Conservation (phyloP, 2,888 invertebrate genomes). For the Rhagonycha fulva region DNA sequence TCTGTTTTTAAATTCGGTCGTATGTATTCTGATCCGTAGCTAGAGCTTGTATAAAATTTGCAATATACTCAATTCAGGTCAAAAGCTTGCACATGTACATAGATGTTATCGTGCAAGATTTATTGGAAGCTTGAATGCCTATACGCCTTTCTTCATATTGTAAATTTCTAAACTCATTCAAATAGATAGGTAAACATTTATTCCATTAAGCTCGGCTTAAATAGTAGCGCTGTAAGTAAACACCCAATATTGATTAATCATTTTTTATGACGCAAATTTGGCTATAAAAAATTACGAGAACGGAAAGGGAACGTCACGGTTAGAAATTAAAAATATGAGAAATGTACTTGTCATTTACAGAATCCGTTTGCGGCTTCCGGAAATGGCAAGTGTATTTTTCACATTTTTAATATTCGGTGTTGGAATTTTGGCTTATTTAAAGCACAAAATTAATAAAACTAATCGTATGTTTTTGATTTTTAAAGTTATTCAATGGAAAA, state of each 20-base stretch:
- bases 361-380: neutral
- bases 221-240: neutral
- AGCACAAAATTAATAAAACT: neutral
- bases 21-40: conserved; percentile 10
- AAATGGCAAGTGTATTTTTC: neutral
- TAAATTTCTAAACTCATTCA: conserved; percentile 1
- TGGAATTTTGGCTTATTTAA: neutral
- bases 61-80: conserved; percentile 16
- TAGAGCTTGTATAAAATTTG: conserved; percentile 10
- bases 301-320: neutral
- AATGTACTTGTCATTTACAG: neutral
- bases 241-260: neutral
- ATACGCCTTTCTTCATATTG: conserved; percentile 9
- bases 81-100: conserved; percentile 14
- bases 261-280: neutral
- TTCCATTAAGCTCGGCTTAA: neutral
- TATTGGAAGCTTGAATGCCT: conserved; percentile 11
- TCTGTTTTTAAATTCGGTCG: conserved; percentile 5
- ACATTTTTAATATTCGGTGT: neutral
- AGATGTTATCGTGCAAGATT: conserved; percentile 15
- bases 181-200: neutral
- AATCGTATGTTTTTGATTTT: neutral
- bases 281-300: neutral
- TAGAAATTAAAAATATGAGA: neutral
- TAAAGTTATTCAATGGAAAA: neutral